A percentile compares a stretch with the other conserved stretches of the same genome.
Evolutionary conservation across 2,797 vertebrate species (phyloP).

Genomic region (Sebastes vulpes): DNA sequence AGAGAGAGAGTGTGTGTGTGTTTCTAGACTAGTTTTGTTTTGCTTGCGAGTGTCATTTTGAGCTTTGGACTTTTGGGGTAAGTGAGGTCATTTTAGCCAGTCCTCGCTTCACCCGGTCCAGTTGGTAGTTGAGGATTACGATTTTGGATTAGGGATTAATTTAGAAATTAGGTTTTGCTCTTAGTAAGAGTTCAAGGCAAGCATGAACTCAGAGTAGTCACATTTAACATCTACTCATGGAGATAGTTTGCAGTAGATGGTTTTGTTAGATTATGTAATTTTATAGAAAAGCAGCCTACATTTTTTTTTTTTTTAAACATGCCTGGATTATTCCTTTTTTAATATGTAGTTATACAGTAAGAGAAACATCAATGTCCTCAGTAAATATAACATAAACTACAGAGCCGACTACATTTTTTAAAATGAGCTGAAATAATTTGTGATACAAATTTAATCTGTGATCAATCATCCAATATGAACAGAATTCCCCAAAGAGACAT

Average conservation of each 20-base stretch:
- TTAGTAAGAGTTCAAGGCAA: constrained; percentile 18
- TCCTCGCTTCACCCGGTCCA: constrained; percentile 33
- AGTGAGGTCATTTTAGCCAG: constrained; percentile 34
- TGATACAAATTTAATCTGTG: background rate
- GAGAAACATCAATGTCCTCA: background rate
- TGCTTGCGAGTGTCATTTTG: constrained; percentile 38
- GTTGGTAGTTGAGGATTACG: constrained; percentile 57
- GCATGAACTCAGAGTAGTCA: constrained; percentile 7
- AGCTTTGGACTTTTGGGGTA: constrained; percentile 24
- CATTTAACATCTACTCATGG: constrained; percentile 9
- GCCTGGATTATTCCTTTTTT: background rate
- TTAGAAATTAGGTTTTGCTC: constrained; percentile 46
- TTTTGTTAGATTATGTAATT: background rate
- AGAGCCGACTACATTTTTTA: background rate
- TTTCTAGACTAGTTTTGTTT: constrained; percentile 23
- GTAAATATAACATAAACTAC: background rate
- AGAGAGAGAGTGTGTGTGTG: background rate
- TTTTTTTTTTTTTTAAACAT: background rate
- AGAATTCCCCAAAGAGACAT: background rate
- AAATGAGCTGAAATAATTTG: background rate
- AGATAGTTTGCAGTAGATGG: constrained; percentile 10
- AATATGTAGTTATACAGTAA: background rate
- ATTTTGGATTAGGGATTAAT: constrained; percentile 62
- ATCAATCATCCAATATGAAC: background rate
- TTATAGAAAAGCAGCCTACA: background rate